A percentile compares a stretch with the other conserved stretches of the same genome.
Conservation (phyloP, 1,140 invertebrate genomes). For the Nebria ingens region DNA sequence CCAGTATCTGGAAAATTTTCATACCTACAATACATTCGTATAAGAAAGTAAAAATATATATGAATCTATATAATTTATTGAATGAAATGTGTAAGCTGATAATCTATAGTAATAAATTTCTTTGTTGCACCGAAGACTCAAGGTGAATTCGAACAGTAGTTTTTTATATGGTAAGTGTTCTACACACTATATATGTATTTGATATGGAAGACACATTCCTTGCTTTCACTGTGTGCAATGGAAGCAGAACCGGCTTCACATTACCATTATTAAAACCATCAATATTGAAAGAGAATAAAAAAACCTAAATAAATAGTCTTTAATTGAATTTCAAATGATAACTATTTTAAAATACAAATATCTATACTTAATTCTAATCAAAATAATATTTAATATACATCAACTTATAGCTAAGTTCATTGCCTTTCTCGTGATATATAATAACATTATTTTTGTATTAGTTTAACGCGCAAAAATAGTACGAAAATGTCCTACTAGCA, state of each 20-base stretch:
- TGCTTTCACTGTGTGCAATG: constrained; percentile 1
- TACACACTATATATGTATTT: not conserved
- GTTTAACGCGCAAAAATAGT: no score
- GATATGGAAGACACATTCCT: constrained; percentile 1
- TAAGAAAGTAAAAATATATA: no score
- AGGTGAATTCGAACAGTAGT: not conserved
- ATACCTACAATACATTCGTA: not conserved
- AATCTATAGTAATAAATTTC: not conserved
- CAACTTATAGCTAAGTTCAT: not conserved
- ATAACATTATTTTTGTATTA: no score
- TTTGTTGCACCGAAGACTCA: no score
- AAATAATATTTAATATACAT: constrained; percentile 1
- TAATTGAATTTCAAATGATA: not conserved
- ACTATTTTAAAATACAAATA: not conserved
- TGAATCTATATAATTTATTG: not conserved
- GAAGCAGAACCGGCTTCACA: no score
- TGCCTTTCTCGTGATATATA: no score
- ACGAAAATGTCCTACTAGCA: no score
- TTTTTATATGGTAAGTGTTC: not conserved
- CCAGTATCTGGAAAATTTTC: not conserved
- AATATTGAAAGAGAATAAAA: no score
- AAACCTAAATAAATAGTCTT: not conserved
- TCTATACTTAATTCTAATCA: not conserved
- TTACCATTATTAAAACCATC: no score
- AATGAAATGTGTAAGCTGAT: not conserved